A percentile compares a stretch with the other conserved stretches of the same genome.
Conservation (phyloP, 1,140 invertebrate genomes). For the Drosophila neocordata region DNA sequence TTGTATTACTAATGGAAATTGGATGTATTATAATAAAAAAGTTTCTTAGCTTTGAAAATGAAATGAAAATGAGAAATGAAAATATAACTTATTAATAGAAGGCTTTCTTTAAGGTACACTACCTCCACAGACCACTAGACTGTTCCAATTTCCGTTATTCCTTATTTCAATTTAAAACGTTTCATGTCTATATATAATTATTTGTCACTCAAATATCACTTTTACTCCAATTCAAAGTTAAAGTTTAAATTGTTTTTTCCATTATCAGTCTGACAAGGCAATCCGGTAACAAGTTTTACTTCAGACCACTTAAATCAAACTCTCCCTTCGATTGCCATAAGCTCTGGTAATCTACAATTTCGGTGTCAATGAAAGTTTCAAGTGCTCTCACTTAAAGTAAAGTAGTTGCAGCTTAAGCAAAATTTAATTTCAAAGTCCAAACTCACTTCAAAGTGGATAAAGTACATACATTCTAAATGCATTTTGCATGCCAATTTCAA, state of each 20-base stretch:
- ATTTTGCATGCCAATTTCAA: conserved; percentile 55
- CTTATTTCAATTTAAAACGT: too few relatives aligned
- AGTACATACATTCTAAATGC: conserved; percentile 45
- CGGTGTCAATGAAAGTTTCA: neutral
- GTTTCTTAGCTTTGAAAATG: too few relatives aligned
- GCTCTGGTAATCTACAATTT: conserved; percentile 55
- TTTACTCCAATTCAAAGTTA: too few relatives aligned
- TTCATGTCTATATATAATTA: too few relatives aligned
- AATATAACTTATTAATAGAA: too few relatives aligned
- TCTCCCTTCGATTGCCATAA: conserved; percentile 36
- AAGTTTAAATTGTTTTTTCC: neutral
- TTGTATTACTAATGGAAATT: too few relatives aligned
- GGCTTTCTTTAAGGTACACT: too few relatives aligned
- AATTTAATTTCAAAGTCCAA: conserved; percentile 4
- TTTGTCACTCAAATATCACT: too few relatives aligned
- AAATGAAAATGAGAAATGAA: too few relatives aligned
- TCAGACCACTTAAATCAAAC: conserved; percentile 8
- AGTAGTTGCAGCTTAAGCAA: conserved; percentile 26
- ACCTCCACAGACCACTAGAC: too few relatives aligned
- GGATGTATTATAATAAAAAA: too few relatives aligned
- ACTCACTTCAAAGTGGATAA: conserved; percentile 24
- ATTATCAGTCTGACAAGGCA: neutral
- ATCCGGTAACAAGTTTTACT: conserved; percentile 4
- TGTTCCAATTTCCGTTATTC: too few relatives aligned
- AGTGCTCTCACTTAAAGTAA: neutral